These are phyloP conservation scores for Pristionchus entomophagus DNA, from an alignment of 2,888 invertebrate species.

Conservation along the genomic window DNA sequence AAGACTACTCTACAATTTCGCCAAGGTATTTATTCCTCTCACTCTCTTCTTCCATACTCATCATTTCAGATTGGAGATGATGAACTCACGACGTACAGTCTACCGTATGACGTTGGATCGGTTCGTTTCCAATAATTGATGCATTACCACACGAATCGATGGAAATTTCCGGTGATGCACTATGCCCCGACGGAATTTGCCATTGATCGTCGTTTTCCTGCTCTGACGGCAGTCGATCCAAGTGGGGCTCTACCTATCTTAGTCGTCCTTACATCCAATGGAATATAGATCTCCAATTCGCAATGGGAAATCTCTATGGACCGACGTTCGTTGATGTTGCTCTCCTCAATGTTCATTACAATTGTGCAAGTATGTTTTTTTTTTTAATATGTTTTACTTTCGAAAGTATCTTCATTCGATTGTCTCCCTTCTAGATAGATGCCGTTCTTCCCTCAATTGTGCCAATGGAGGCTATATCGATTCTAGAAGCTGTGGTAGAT, in stretches of 20 bases:
- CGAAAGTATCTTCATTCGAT: too few relatives aligned
- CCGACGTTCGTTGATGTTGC: slow-evolving; percentile 63
- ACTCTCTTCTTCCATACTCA: background rate
- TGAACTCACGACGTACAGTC: slow-evolving; percentile 56
- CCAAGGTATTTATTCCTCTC: slow-evolving; percentile 52
- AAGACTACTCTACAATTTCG: slow-evolving; percentile 61
- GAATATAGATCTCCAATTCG: slow-evolving; percentile 62
- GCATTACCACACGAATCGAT: background rate
- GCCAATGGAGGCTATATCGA: slow-evolving; percentile 62
- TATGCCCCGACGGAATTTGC: slow-evolving; percentile 59
- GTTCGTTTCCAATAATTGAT: slow-evolving; percentile 61
- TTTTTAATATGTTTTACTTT: too few relatives aligned
- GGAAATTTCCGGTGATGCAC: too few relatives aligned
- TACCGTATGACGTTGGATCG: slow-evolving; percentile 64
- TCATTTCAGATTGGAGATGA: slow-evolving; percentile 17
- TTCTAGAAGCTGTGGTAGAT: slow-evolving; percentile 57
- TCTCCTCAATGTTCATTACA: slow-evolving; percentile 61
- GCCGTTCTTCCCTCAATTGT: slow-evolving; percentile 51
- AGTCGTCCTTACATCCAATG: too few relatives aligned
- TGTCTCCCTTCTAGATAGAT: background rate
- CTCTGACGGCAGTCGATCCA: slow-evolving; percentile 58
- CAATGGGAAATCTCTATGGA: slow-evolving; percentile 64
- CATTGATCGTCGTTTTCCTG: slow-evolving; percentile 53
- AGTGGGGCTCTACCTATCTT: too few relatives aligned
- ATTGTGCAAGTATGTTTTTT: slow-evolving; percentile 50